phyloP scores from a whole-genome alignment of 1,140 invertebrate species.

The Drosophila ironensis region DNA sequence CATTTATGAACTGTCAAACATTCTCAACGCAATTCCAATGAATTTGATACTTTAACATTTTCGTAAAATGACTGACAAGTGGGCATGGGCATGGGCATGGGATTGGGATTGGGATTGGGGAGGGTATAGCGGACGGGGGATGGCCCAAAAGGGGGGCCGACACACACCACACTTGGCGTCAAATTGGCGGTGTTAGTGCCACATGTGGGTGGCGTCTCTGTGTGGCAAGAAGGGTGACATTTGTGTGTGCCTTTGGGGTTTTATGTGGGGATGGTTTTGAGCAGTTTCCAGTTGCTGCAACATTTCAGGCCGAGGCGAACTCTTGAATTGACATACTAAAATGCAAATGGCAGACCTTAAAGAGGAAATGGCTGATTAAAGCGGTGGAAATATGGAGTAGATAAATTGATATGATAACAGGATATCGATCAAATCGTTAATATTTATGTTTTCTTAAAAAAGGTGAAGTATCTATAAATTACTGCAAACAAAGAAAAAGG shows the following conservation, averaged over 20 bases:
- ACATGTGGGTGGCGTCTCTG: conserved; percentile 60
- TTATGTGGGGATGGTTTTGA: conserved; percentile 23
- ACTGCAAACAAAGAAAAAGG: no score
- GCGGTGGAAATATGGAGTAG: not conserved
- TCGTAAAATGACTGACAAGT: conserved; percentile 74
- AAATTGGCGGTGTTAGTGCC: conserved; percentile 78
- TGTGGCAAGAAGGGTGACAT: conserved; percentile 21
- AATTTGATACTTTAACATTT: conserved; percentile 82
- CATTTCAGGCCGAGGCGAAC: conserved; percentile 23
- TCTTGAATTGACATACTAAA: conserved; percentile 73
- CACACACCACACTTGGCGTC: conserved; percentile 50
- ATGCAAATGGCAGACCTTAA: conserved; percentile 40
- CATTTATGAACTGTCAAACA: conserved; percentile 82
- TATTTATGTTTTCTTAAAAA: no score
- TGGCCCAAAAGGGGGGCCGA: conserved; percentile 5
- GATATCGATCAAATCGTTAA: no score
- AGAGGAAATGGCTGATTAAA: conserved; percentile 14
- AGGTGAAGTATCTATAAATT: no score
- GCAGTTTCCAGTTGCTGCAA: conserved; percentile 58
- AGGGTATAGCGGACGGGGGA: no score
- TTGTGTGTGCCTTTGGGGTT: conserved; percentile 12
- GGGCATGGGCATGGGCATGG: conserved; percentile 4
- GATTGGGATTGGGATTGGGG: not conserved
- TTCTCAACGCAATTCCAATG: conserved; percentile 81
- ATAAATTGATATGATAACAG: no score